Evolutionary conservation across 2,113 vertebrate genomes (phyloP), one percentile per base, ranked within the genome.

Genomic region (Podocnemis expansa): DNA sequence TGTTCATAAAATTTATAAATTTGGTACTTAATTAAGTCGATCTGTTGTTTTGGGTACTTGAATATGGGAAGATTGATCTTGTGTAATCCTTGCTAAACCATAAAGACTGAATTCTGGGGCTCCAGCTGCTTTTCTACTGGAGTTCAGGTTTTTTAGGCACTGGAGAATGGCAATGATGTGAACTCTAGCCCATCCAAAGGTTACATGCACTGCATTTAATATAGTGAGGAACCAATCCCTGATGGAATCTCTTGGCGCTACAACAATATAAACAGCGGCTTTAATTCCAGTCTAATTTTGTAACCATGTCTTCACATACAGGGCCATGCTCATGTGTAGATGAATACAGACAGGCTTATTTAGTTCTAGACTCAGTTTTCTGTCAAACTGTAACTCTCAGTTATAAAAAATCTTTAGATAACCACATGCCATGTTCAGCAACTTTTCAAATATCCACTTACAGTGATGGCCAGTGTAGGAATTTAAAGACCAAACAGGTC

Each of bases 351-450:
- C 90, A 93, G 5, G n/a, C 0, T 78, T 11, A 6, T 51, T 94
- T 83, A 22, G 84, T 5, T 51, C 47, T 27, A n/a, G 16, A 54
- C 82, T 83, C 60, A 70, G 43, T 16, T 0, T 0, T 34, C 79
- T 2, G 2, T 13, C 13, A 63, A 17, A 34, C 16, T 63, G 1
- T 47, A 60, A 80, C 8, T 41, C 7, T 31, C 1, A 29, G 4
- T 19, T 38, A 0, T 78, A 82, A 54, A 83, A 83, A 22, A 31
- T 38, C 38, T 17, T 38, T 6, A 60, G 67, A 43, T 3, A 19
- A 70, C 78, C 4, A 14, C 47, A 75, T 78, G 51, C 8, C 82
- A 25, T 47, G 11, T 54, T 91, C 47, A 81, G 11, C 7, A 34
- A 34, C 31, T 31, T 14, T 63, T 19, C 52, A 84, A 25, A 87